A percentile compares a stretch with the other conserved stretches of the same genome.
Evolutionary conservation across 1,140 invertebrate genomes (phyloP).

Genomic region (Potamilus streckersoni): DNA sequence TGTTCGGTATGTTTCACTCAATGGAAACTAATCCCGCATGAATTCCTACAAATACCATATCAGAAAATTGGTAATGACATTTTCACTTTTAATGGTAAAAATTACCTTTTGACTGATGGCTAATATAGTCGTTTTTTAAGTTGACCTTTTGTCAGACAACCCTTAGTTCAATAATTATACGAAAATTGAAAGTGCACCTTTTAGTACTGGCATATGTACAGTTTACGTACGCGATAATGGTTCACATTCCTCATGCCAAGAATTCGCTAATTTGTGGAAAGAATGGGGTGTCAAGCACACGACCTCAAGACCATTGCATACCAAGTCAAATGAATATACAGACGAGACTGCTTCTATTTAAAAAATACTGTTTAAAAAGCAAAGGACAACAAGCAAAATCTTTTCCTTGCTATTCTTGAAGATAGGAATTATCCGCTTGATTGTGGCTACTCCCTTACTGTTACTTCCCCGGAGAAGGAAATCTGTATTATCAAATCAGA

Average conservation of each 20-base stretch:
- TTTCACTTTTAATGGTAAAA: constrained; percentile 22
- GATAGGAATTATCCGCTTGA: not conserved
- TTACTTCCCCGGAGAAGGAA: too few species aligned
- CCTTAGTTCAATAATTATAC: constrained; percentile 24
- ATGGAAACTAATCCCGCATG: constrained; percentile 17
- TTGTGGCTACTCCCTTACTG: not conserved
- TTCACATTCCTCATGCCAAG: constrained; percentile 6
- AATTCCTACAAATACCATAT: constrained; percentile 30
- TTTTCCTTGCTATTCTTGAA: not conserved
- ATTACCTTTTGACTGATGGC: constrained; percentile 23
- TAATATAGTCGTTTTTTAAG: constrained; percentile 37
- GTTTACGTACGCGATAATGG: constrained; percentile 9
- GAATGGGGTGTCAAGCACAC: constrained; percentile 5
- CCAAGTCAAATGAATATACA: not conserved
- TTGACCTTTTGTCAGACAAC: constrained; percentile 20
- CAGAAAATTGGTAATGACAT: constrained; percentile 30
- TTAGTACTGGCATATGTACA: constrained; percentile 2
- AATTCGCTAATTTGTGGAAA: constrained; percentile 13
- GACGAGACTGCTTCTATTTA: not conserved
- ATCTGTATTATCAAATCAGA: not conserved
- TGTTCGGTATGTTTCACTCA: constrained; percentile 35
- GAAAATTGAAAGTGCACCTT: constrained; percentile 9
- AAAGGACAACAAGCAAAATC: not conserved
- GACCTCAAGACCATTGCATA: not conserved
- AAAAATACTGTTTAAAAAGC: constrained; percentile 2